Percentiles rank a stretch among this genome's conserved stretches.
Conservation (phyloP, 2,888 invertebrate species). For the Apomyelois bistriatella region DNA sequence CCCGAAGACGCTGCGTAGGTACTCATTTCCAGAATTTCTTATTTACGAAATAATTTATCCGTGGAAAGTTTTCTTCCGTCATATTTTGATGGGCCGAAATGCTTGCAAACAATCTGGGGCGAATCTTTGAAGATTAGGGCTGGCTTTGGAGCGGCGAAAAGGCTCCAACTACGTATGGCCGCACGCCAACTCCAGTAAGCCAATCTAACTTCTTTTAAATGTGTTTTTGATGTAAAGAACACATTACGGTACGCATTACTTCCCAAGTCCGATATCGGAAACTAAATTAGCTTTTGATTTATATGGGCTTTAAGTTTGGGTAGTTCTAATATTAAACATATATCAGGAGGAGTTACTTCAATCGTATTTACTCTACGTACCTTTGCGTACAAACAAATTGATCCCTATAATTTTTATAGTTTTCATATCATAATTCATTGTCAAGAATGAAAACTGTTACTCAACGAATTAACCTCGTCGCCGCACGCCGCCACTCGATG, state of each 20-base stretch:
- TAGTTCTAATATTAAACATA: neutral
- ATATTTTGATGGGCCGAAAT: slow-evolving; percentile 70
- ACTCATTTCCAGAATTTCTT: slow-evolving; percentile 24
- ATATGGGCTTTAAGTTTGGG: slow-evolving; percentile 52
- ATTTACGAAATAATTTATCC: slow-evolving; percentile 58
- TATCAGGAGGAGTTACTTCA: neutral
- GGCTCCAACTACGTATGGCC: slow-evolving; percentile 71
- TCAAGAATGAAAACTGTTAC: slow-evolving; percentile 3
- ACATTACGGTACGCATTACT: slow-evolving; percentile 70
- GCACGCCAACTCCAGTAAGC: slow-evolving; percentile 74
- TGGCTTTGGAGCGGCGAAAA: slow-evolving; percentile 65
- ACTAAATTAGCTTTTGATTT: slow-evolving; percentile 75
- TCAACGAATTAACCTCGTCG: neutral
- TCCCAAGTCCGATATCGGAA: slow-evolving; percentile 57
- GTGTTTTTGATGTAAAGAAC: slow-evolving; percentile 79
- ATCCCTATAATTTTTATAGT: neutral
- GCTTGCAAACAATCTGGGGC: slow-evolving; percentile 73
- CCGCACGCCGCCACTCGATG: slow-evolving; percentile 3
- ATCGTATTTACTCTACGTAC: neutral
- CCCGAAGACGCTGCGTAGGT: no score
- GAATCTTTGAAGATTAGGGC: slow-evolving; percentile 72
- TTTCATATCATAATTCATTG: neutral
- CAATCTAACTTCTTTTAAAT: slow-evolving; percentile 80
- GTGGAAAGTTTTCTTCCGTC: slow-evolving; percentile 56
- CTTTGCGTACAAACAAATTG: neutral